Evolutionary conservation across 2,113 vertebrate species (phyloP), one percentile per base, ranked within the genome.

Genomic region (Toxotes jaculatrix): DNA sequence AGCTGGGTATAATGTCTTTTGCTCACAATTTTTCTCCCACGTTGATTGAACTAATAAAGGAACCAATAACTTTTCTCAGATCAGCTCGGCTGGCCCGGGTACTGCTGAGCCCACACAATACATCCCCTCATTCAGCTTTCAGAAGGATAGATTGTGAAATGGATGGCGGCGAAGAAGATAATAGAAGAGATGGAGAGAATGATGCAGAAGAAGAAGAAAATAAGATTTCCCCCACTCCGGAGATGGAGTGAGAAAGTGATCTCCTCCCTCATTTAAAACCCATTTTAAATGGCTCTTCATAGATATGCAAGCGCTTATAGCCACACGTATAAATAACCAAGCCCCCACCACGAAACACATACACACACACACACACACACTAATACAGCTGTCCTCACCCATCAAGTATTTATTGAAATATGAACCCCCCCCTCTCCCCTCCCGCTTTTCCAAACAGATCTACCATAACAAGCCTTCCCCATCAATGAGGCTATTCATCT

Each of bases 331-430:
- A 64, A 79, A 74, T 76, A 74, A 67, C 49, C 49, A 43, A 61
- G 47, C 42, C 70, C 75, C 38, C 73, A 21, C 21, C 17, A 40
- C 56, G 36, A 31, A 64, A 63, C 40, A 77, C 61, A 60, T 62
- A 65, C 34, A 60, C 27, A 27, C 27, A 27, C 49, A 65, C 34
- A 60, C 27, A 27, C 27, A 27, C 49, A 66, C n/a, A 7, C 75
- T 40, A 59, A 72, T 59, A 59, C 75, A 79, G 51, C 60, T 23
- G 17, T 59, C 66, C 64, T 72, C 45, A 1, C 69, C 79, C 63
- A 92, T 94, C 66, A 90, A 92, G 91, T 92, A 92, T 93, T 92
- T 87, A 92, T 88, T 90, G 88, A 79, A 89, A 92, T 79, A 79
- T 85, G 70, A 91, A 76, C 57, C 21, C 45, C 45, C 4, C 6